phyloP scores from a whole-genome alignment of 2,888 invertebrate species.

The Tetranychus truncatus region DNA sequence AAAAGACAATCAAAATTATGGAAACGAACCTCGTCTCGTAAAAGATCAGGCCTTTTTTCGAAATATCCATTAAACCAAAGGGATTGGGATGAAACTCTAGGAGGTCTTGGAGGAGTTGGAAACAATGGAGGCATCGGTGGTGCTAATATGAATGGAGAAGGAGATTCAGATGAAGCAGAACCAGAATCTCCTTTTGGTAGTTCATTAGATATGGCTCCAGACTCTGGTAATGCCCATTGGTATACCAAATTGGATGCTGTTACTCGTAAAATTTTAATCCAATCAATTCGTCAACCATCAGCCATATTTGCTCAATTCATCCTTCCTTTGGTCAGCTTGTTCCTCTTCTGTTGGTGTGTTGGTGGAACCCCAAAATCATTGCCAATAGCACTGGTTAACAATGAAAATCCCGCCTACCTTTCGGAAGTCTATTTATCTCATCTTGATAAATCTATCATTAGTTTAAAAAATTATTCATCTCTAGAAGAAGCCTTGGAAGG shows the following conservation, averaged over 20 bases:
- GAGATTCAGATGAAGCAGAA: neutral
- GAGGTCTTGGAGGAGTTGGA: neutral
- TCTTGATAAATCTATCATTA: slow-evolving; percentile 2
- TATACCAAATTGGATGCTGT: slow-evolving; percentile 5
- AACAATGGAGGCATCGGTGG: neutral
- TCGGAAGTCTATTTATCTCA: slow-evolving; percentile 1
- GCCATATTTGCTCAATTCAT: slow-evolving; percentile 14
- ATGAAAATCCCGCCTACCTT: slow-evolving; percentile 7
- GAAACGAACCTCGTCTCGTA: slow-evolving; percentile 10
- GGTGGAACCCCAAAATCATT: slow-evolving; percentile 7
- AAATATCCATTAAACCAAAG: neutral
- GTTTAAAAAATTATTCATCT: neutral
- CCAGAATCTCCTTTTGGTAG: neutral
- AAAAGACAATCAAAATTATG: slow-evolving; percentile 13
- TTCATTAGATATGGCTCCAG: neutral
- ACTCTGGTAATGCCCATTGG: slow-evolving; percentile 6
- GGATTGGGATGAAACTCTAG: neutral
- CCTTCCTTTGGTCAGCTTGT: slow-evolving; percentile 7
- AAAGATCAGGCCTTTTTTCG: neutral
- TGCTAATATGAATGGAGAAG: neutral
- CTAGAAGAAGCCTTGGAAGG: neutral
- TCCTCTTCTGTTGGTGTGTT: slow-evolving; percentile 13
- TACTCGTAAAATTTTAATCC: slow-evolving; percentile 10
- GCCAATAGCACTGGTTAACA: slow-evolving; percentile 9
- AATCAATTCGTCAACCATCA: slow-evolving; percentile 11